Evolutionary conservation across 2,797 vertebrate species (phyloP), one percentile per base, ranked within the genome.

Genomic region (Kryptolebias ocellatus): DNA sequence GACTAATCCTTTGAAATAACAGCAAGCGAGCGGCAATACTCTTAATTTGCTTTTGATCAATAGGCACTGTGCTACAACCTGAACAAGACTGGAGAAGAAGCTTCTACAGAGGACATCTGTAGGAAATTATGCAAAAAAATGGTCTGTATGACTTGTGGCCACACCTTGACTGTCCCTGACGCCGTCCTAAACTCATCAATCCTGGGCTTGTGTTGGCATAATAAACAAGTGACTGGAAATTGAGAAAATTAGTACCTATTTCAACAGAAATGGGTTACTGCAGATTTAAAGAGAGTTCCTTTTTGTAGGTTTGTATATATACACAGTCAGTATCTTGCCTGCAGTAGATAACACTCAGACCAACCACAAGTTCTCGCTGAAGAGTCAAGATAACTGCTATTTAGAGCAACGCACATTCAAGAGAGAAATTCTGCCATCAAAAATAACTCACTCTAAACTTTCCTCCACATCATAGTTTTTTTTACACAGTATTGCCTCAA

Each of bases 101-200:
- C 58, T 64, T 70, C 57, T 56, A 31, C 16, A 49, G 66, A 79
- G 44, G 67, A 80, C 29, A 29, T 78, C 47, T 51, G 52, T 27
- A 63, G 66, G 66, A 84, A 83, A 83, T 71, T n/a, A n/a, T n/a
- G n/a, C n/a, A n/a, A n/a, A n/a, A n/a, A n/a, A n/a, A n/a, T n/a
- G n/a, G n/a, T n/a, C n/a, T n/a, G n/a, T 56, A 80, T 79, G 80
- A 80, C 76, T 72, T 80, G 73, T 76, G 70, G 79, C 70, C 11
- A 27, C 49, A 67, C 80, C 78, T 74, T 8, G 6, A 49, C 52
- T 31, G 58, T 80, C 53, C 52, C n/a, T n/a, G n/a, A n/a, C n/a
- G n/a, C n/a, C n/a, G n/a, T 72, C n/a, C 62, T 61, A 70, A 39
- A 72, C 60, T 80, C 61, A 78, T 80, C 76, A 75, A 78, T 79